phyloP scores from a whole-genome alignment of 64 coral and sea anemone species.

The Montipora cactus region DNA sequence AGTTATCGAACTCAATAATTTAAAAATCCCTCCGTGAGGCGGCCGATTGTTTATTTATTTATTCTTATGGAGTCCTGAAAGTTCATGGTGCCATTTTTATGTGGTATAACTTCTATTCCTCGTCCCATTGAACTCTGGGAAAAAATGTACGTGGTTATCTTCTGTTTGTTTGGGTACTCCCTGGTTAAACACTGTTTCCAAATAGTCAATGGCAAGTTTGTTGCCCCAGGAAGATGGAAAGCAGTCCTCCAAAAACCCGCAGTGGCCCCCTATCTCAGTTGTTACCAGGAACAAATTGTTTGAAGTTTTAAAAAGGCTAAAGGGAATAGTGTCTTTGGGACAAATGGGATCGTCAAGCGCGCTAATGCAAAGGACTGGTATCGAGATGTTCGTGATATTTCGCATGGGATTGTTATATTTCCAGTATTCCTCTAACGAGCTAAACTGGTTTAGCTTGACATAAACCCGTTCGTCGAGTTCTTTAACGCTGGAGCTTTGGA shows the following conservation, averaged over 20 bases:
- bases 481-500: slow-evolving; percentile 77
- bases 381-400: slow-evolving; percentile 77
- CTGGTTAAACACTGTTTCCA: slow-evolving; percentile 70
- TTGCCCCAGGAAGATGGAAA: slow-evolving; percentile 81
- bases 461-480: slow-evolving; percentile 92
- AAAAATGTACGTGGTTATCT: slow-evolving; percentile 76
- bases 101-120: slow-evolving; percentile 88
- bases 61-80: not conserved
- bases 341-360: slow-evolving; percentile 93
- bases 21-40: too few species aligned
- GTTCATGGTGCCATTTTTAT: not conserved
- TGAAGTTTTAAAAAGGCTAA: slow-evolving; percentile 97
- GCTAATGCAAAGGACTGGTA: slow-evolving; percentile 90
- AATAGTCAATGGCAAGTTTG: slow-evolving; percentile 73
- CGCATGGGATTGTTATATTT: slow-evolving; percentile 91
- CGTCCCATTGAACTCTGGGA: slow-evolving; percentile 68
- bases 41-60: too few species aligned
- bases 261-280: slow-evolving; percentile 89
- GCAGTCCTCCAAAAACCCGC: slow-evolving; percentile 89
- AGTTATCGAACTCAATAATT: too few species aligned
- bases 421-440: slow-evolving; percentile 81
- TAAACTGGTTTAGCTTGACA: slow-evolving; percentile 81
- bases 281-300: slow-evolving; percentile 94
- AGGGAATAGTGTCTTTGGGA: slow-evolving; percentile 86
- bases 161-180: slow-evolving; percentile 72